Evolutionary conservation across 2,888 invertebrate species (phyloP).

Genomic region (Oxyteleia sp.): DNA sequence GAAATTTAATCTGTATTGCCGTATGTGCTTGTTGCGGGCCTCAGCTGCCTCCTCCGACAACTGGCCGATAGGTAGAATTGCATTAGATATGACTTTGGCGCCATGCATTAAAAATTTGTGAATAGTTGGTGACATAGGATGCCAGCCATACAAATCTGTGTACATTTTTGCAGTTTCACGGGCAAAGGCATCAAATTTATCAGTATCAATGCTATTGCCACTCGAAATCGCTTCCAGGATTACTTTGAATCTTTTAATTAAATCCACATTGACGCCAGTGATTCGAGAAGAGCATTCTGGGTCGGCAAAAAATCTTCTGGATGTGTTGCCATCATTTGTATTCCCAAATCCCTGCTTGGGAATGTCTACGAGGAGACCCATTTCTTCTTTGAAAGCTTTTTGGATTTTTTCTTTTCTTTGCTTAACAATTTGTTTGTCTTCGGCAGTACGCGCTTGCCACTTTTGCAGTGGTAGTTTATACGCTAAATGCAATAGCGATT

Average conservation of each 20-base stretch:
- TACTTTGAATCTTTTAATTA: conserved; percentile 79
- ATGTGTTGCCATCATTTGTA: conserved; percentile 77
- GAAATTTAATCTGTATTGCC: too few relatives aligned
- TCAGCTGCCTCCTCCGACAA: background rate
- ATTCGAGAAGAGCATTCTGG: conserved; percentile 79
- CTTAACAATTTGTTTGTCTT: conserved; percentile 43
- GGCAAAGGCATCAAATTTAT: too few relatives aligned
- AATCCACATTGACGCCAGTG: conserved; percentile 78
- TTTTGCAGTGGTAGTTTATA: conserved; percentile 55
- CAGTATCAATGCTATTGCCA: background rate
- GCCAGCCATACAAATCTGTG: too few relatives aligned
- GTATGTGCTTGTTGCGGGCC: background rate
- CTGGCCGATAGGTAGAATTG: conserved; percentile 77
- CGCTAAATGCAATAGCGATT: conserved; percentile 51
- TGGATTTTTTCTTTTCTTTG: conserved; percentile 73
- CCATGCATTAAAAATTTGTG: conserved; percentile 75
- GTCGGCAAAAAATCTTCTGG: conserved; percentile 80
- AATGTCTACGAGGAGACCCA: conserved; percentile 80
- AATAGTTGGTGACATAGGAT: conserved; percentile 79
- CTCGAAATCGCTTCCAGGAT: conserved; percentile 73
- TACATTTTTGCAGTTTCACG: conserved; percentile 32
- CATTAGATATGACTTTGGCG: conserved; percentile 70
- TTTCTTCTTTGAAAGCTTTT: conserved; percentile 73
- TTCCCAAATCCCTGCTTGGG: conserved; percentile 80
- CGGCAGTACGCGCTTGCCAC: conserved; percentile 29